Conservation (phyloP, 2,888 invertebrate genomes). For the Cantharis rustica region DNA sequence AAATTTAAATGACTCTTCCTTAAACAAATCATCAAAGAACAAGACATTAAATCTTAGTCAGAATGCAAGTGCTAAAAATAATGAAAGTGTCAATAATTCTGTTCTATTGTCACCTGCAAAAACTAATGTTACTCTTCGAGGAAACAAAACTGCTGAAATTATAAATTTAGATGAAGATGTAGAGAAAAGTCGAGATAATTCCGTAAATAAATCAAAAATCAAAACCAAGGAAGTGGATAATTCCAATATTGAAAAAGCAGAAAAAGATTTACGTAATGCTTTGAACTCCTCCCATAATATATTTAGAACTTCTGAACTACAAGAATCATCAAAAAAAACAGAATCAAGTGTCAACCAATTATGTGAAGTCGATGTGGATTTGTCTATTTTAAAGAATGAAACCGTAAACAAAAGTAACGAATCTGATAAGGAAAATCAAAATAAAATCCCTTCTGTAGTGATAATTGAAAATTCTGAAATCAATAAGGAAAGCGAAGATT, state of each 20-base stretch:
- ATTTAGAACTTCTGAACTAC: not conserved
- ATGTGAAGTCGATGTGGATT: not conserved
- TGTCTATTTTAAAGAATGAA: not conserved
- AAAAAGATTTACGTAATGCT: not conserved
- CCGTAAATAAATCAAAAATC: not conserved
- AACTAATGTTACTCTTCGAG: not conserved
- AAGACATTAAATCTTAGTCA: not conserved
- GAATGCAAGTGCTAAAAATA: not conserved
- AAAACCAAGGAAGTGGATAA: not conserved
- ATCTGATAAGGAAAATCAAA: constrained; percentile 11
- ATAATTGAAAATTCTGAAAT: not conserved
- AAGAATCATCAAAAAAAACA: not conserved
- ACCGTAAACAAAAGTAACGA: not conserved
- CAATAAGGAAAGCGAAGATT: not conserved
- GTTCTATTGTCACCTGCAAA: not conserved
- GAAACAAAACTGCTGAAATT: not conserved
- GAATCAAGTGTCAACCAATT: not conserved
- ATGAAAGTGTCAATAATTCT: not conserved
- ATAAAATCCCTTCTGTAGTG: not conserved
- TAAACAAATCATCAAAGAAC: not conserved
- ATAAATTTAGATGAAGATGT: not conserved
- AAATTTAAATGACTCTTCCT: not conserved
- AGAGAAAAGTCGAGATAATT: not conserved
- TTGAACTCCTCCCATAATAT: not conserved
- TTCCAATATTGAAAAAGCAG: not conserved